Evolutionary conservation across 1,140 invertebrate species (phyloP).

Genomic region (honey bee (Apis mellifera)): Amel_HAv3.1 CM009931.2:2615501-2616000

Average conservation of each 20-base stretch:
- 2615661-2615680: too few species aligned
- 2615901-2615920: constrained; percentile 67
- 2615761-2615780: constrained; percentile 5
- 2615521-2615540: constrained; percentile 4
- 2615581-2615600: too few species aligned
- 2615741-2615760: background rate
- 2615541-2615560: background rate
- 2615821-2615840: background rate
- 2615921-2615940: constrained; percentile 31
- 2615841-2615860: background rate
- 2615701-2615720: too few species aligned
- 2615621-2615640: too few species aligned
- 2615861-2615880: constrained; percentile 38
- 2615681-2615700: too few species aligned
- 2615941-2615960: constrained; percentile 21
- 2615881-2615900: constrained; percentile 57
- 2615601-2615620: too few species aligned
- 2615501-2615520: constrained; percentile 26
- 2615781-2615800: constrained; percentile 3
- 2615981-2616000: background rate
- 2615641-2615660: too few species aligned
- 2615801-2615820: background rate
- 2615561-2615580: constrained; percentile 24
- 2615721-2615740: too few species aligned
- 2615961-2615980: constrained; percentile 14